Percentiles rank a stretch among this genome's conserved stretches.
phyloP scores from a whole-genome alignment of 2,113 vertebrate genomes.

The Nothocercus julius region DNA sequence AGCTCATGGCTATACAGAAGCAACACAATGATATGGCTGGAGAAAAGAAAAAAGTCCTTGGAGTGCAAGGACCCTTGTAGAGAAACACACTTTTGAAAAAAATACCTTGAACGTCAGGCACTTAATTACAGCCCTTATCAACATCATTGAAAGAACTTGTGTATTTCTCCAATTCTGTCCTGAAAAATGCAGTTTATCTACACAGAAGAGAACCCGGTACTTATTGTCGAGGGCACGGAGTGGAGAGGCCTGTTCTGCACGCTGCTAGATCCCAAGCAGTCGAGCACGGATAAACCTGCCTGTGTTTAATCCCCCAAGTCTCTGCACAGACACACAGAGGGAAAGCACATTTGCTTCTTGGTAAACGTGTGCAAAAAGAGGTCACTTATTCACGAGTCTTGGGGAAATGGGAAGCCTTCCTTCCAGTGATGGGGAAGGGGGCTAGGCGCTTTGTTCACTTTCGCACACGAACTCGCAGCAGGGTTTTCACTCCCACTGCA shows the following conservation, averaged over 20 bases:
- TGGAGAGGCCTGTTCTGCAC: not conserved
- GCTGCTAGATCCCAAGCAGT: not conserved
- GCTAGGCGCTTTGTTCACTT: not conserved
- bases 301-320: not conserved
- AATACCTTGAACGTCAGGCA: not conserved
- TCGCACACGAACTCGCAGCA: not conserved
- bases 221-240: not conserved
- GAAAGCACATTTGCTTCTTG: not conserved
- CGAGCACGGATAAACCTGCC: not conserved
- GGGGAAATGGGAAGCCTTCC: not conserved
- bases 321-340: not conserved
- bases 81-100: not conserved
- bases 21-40: not conserved
- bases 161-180: not conserved
- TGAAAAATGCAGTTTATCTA: not conserved
- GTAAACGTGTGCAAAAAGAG: not conserved
- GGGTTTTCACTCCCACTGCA: not conserved
- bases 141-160: not conserved
- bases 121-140: not conserved
- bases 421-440: not conserved
- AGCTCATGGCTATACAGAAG: not conserved
- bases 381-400: rapidly evolving
- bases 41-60: not conserved
- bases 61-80: not conserved
- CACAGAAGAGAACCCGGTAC: not conserved